phyloP scores from a whole-genome alignment of 2,113 vertebrate species.

The Apodemus speciosus region DNA sequence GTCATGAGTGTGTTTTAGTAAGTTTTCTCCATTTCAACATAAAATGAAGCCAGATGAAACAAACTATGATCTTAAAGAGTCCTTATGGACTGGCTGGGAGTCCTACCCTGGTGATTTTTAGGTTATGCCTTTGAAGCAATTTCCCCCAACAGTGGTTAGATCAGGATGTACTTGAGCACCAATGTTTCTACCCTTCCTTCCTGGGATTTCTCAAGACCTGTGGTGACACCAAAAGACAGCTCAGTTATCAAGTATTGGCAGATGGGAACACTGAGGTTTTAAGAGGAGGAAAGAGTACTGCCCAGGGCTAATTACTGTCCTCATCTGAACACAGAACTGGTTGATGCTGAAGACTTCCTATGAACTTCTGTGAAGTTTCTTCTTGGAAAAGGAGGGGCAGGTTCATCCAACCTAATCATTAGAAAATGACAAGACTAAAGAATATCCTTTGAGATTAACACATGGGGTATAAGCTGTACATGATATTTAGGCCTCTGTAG shows the following conservation, averaged over 20 bases:
- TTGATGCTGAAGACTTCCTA: constrained; percentile 8
- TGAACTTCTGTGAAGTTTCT: not conserved
- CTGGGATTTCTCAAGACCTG: not conserved
- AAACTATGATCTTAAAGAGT: constrained; percentile 46
- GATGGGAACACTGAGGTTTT: not conserved
- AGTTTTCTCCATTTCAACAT: constrained; percentile 54
- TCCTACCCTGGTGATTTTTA: constrained; percentile 46
- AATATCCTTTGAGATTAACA: not conserved
- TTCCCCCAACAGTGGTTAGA: not conserved
- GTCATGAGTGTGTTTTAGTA: constrained; percentile 45
- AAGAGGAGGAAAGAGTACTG: not conserved
- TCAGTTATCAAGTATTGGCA: not conserved
- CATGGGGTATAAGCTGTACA: not conserved
- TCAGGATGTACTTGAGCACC: not conserved
- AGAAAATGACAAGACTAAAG: not conserved
- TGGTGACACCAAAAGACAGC: not conserved
- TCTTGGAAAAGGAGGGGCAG: constrained; percentile 20
- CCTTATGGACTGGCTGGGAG: constrained; percentile 28
- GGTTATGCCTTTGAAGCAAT: constrained; percentile 19
- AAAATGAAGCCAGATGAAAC: constrained; percentile 59
- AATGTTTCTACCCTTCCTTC: not conserved
- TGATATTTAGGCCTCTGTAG: not conserved
- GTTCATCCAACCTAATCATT: not conserved
- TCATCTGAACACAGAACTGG: constrained; percentile 2
- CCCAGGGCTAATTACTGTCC: not conserved